Conservation (phyloP, 2,888 invertebrate species). For the Aphodius sticticus region DNA sequence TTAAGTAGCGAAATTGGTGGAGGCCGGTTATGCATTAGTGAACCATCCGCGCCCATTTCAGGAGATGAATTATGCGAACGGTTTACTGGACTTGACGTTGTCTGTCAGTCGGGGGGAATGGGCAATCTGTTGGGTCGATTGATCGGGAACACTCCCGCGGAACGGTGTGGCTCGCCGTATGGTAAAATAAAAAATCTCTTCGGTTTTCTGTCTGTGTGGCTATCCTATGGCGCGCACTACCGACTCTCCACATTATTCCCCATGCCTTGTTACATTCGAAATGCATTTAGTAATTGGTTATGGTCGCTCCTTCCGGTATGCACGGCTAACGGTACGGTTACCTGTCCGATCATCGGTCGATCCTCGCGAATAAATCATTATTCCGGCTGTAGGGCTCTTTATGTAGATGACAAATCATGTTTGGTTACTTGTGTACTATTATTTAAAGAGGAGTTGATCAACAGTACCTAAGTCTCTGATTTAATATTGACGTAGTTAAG, state of each 20-base stretch:
- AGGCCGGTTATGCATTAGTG: not conserved
- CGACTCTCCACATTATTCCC: slow-evolving; percentile 4
- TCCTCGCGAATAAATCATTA: not conserved
- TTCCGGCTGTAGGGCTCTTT: not conserved
- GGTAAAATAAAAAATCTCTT: not conserved
- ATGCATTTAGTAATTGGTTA: slow-evolving; percentile 20
- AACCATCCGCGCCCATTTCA: slow-evolving; percentile 4
- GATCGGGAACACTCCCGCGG: slow-evolving; percentile 4
- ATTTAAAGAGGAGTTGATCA: too few relatives aligned
- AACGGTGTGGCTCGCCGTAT: not conserved
- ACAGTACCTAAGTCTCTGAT: not conserved
- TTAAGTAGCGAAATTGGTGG: not conserved
- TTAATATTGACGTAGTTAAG: not conserved
- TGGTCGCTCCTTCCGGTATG: slow-evolving; percentile 22
- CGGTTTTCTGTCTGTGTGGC: not conserved
- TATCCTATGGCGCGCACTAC: not conserved
- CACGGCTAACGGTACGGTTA: slow-evolving; percentile 18
- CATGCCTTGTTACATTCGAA: not conserved
- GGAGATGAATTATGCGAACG: not conserved
- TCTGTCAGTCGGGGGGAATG: not conserved
- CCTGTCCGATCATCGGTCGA: not conserved
- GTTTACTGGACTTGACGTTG: slow-evolving; percentile 4
- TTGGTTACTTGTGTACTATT: not conserved
- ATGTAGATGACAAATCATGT: not conserved
- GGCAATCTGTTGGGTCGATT: slow-evolving; percentile 4